Percentiles rank a stretch among this genome's conserved stretches.
phyloP scores from a whole-genome alignment of 2,888 invertebrate species.

The Dinocampus coccinellae region DNA sequence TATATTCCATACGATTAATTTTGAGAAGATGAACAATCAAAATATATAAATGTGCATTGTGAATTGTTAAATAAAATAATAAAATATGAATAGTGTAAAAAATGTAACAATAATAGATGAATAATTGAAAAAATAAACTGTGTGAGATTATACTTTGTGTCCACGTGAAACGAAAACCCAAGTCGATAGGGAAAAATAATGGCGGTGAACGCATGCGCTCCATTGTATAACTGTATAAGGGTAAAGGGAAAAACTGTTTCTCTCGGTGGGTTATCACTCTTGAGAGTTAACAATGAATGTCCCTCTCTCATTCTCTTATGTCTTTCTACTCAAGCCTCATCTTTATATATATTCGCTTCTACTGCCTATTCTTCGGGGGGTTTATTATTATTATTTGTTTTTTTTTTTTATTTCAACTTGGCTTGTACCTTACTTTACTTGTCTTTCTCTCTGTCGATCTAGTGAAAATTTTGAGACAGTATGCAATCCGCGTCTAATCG shows the following conservation, averaged over 20 bases:
- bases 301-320: conserved; percentile 17
- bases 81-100: neutral
- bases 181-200: conserved; percentile 37
- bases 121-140: neutral
- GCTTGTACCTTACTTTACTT: conserved; percentile 31
- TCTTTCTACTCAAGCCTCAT: conserved; percentile 1
- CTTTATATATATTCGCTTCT: conserved; percentile 18
- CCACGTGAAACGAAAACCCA: conserved; percentile 34
- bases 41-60: too few relatives aligned
- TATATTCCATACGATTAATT: too few relatives aligned
- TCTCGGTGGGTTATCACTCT: conserved; percentile 36
- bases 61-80: too few relatives aligned
- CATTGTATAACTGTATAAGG: neutral
- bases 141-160: neutral
- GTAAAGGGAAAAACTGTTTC: conserved; percentile 3
- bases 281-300: conserved; percentile 38
- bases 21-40: too few relatives aligned
- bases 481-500: conserved; percentile 61
- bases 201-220: conserved; percentile 33
- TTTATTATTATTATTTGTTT: too few relatives aligned
- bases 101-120: neutral
- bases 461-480: conserved; percentile 40
- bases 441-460: conserved; percentile 30
- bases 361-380: conserved; percentile 13
- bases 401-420: conserved; percentile 34